Conservation (phyloP, 2,888 invertebrate genomes). For the Drosophila neotestacea region DNA sequence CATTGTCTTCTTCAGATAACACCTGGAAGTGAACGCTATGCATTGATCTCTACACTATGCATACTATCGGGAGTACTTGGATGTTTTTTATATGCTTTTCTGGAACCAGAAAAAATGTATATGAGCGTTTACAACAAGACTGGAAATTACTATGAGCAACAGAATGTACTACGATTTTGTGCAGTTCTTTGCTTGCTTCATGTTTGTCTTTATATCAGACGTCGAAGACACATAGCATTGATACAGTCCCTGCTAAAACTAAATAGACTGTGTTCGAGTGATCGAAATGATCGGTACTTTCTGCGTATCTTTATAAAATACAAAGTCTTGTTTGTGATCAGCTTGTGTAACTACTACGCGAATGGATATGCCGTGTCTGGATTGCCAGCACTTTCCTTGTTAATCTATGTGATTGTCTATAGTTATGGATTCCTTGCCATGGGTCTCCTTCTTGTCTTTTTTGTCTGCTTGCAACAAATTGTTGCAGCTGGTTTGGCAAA, state of each 20-base stretch:
- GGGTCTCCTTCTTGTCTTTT: slow-evolving; percentile 50
- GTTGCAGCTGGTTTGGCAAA: slow-evolving; percentile 38
- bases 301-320: slow-evolving; percentile 44
- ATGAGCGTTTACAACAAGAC: slow-evolving; percentile 49
- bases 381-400: neutral
- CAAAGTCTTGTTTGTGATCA: slow-evolving; percentile 26
- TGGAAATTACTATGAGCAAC: slow-evolving; percentile 59
- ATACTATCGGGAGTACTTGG: neutral
- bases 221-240: slow-evolving; percentile 44
- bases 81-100: slow-evolving; percentile 30
- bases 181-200: slow-evolving; percentile 47
- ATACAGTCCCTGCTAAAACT: slow-evolving; percentile 47
- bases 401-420: slow-evolving; percentile 38
- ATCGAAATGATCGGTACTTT: slow-evolving; percentile 26
- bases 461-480: slow-evolving; percentile 58
- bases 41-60: slow-evolving; percentile 21
- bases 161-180: slow-evolving; percentile 49
- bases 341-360: slow-evolving; percentile 39
- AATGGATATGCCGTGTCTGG: slow-evolving; percentile 33
- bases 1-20: slow-evolving; percentile 41
- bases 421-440: slow-evolving; percentile 47
- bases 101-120: slow-evolving; percentile 34
- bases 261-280: slow-evolving; percentile 27
- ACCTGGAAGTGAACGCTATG: slow-evolving; percentile 41
- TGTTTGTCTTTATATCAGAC: slow-evolving; percentile 47